Evolutionary conservation across 2,113 vertebrate genomes (phyloP), one percentile per base, ranked within the genome.

Genomic region (Puffinus mauretanicus): DNA sequence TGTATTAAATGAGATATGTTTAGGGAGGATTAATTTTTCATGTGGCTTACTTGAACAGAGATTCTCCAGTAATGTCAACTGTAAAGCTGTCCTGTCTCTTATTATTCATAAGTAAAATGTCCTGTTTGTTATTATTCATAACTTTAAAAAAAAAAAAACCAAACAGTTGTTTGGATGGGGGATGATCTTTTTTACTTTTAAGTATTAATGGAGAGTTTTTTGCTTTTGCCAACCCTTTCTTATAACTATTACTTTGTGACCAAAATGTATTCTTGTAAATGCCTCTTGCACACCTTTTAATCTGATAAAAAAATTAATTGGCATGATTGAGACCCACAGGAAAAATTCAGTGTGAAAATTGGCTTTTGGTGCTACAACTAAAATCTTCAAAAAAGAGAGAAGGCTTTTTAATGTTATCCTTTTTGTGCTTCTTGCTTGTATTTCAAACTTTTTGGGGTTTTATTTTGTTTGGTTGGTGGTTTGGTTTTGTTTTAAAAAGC

Each of bases 1-100:
- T 82, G 5, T 81, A 44, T 89, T 87, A 79, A 83, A 54, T 27
- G n/a, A 92, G 69, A 14, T 66, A 47, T 61, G 27, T 85, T 94
- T 82, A 78, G 77, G 54, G 58, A 87, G 30, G 58, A 78, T 83
- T 72, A 71, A 65, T 79, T 94, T 93, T 96, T 94, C 42, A 76
- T 65, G 18, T 71, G 22, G 26, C 44, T 87, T 82, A 16, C 61
- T 69, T 87, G 25, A 61, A 44, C 44, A 61, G 44, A 79, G 24
- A 29, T 67, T 66, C 34, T 79, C 9, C 40, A 26, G 29, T 71
- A 60, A 78, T 71, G 40, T 77, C 47, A 86, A 8, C 55, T 86
- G 4, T 64, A 78, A 71, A 94, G 52, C 27, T 84, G 32, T 82
- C 38, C 40, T 79, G 89, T 25, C 26, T 91, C 55, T 80, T 88